Percentiles rank a stretch among this genome's conserved stretches.
phyloP scores from a whole-genome alignment of 2,113 vertebrate genomes.

The Tauraco erythrolophus region DNA sequence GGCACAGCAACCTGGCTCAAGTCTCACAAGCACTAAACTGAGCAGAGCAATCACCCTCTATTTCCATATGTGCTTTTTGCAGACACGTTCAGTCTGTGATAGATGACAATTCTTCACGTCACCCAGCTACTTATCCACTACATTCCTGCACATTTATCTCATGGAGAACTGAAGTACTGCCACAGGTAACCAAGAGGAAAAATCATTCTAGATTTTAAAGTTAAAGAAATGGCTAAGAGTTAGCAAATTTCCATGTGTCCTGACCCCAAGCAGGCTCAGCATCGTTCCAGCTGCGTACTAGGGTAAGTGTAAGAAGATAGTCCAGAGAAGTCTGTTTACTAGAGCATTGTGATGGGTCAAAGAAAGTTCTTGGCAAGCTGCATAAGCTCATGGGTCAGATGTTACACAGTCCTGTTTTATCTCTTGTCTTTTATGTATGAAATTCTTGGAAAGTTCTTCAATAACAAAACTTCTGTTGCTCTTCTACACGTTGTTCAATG shows the following conservation, averaged over 20 bases:
- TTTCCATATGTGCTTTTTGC: neutral
- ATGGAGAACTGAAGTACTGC: neutral
- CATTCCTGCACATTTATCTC: neutral
- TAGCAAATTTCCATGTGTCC: neutral
- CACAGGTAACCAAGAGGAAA: neutral
- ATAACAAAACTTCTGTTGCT: neutral
- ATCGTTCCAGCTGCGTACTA: neutral
- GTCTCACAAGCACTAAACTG: neutral
- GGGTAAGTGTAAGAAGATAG: neutral
- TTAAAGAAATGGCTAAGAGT: neutral
- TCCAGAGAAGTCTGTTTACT: neutral
- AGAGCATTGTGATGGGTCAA: neutral
- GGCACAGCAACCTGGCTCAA: neutral
- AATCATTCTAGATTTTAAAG: neutral
- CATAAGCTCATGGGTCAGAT: neutral
- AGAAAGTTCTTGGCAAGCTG: slow-evolving; percentile 39
- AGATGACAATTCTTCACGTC: neutral
- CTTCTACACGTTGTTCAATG: neutral
- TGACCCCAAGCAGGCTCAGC: neutral
- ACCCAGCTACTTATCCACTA: neutral
- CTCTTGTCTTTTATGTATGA: neutral
- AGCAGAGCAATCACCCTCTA: neutral
- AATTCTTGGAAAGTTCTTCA: slow-evolving; percentile 7
- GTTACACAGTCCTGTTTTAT: neutral
- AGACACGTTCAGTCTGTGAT: neutral